Conservation (phyloP, 1,140 invertebrate genomes). For the Drosophila kohkoa region DNA sequence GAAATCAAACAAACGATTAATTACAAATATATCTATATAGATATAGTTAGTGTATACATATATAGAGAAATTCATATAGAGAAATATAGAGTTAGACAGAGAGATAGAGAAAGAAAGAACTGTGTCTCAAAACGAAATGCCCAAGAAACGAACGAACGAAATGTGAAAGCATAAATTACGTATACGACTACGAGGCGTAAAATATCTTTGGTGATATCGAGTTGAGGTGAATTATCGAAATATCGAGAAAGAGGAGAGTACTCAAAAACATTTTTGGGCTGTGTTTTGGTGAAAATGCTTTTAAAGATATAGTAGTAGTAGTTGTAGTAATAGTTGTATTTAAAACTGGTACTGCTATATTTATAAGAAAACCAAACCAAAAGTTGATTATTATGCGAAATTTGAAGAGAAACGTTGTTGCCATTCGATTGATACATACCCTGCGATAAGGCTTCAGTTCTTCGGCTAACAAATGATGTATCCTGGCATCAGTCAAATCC, state of each 20-base stretch:
- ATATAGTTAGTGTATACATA: slow-evolving; percentile 56
- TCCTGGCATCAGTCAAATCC: slow-evolving; percentile 95
- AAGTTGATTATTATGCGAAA: slow-evolving; percentile 47
- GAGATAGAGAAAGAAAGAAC: slow-evolving; percentile 32
- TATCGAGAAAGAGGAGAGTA: slow-evolving; percentile 12
- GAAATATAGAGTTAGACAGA: slow-evolving; percentile 12
- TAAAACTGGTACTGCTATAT: slow-evolving; percentile 44
- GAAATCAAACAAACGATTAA: slow-evolving; percentile 80
- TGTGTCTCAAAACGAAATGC: slow-evolving; percentile 68
- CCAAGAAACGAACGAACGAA: slow-evolving; percentile 40
- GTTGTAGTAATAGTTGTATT: slow-evolving; percentile 19
- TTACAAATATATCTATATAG: slow-evolving; percentile 75
- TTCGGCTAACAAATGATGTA: slow-evolving; percentile 96
- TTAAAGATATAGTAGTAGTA: slow-evolving; percentile 19
- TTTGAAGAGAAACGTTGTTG: neutral
- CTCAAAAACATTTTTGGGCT: slow-evolving; percentile 40
- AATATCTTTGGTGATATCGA: slow-evolving; percentile 35
- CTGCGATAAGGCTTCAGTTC: slow-evolving; percentile 95
- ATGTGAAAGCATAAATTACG: slow-evolving; percentile 47
- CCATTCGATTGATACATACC: slow-evolving; percentile 87
- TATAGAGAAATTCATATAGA: slow-evolving; percentile 45
- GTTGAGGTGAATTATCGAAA: slow-evolving; percentile 19
- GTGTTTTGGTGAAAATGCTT: slow-evolving; percentile 30
- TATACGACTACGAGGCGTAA: slow-evolving; percentile 51
- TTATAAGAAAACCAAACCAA: slow-evolving; percentile 52